Evolutionary conservation across 2,888 invertebrate genomes (phyloP).

Genomic region (Prenolepis imparis): DNA sequence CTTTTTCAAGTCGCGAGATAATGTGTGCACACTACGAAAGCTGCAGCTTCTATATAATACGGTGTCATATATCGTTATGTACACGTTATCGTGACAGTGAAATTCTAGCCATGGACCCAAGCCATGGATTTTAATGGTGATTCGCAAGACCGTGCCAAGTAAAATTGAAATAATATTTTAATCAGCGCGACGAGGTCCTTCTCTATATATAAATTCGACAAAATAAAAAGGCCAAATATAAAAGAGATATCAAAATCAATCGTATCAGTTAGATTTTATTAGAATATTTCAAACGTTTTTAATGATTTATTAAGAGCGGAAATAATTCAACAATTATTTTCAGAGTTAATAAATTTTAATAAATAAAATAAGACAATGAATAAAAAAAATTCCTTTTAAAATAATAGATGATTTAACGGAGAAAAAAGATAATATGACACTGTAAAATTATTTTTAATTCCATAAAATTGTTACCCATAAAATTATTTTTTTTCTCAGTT

Average conservation of each 20-base stretch:
- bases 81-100: constrained; percentile 76
- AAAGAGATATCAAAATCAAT: neutral
- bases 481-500: neutral
- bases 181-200: constrained; percentile 75
- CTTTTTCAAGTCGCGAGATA: constrained; percentile 62
- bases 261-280: neutral
- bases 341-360: neutral
- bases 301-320: neutral
- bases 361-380: neutral
- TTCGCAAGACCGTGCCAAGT: constrained; percentile 78
- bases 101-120: constrained; percentile 84
- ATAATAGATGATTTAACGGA: neutral
- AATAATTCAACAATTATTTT: neutral
- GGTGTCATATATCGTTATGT: constrained; percentile 73
- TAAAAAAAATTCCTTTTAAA: neutral
- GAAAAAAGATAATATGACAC: neutral
- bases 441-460: neutral
- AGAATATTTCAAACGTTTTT: neutral
- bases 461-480: neutral
- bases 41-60: constrained; percentile 78
- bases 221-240: neutral
- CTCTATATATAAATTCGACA: constrained; percentile 18
- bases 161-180: constrained; percentile 71
- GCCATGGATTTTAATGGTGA: constrained; percentile 85
- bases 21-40: constrained; percentile 84